Evolutionary conservation across 1,140 invertebrate species (phyloP).

Genomic region (Oryzaephilus surinamensis): DNA sequence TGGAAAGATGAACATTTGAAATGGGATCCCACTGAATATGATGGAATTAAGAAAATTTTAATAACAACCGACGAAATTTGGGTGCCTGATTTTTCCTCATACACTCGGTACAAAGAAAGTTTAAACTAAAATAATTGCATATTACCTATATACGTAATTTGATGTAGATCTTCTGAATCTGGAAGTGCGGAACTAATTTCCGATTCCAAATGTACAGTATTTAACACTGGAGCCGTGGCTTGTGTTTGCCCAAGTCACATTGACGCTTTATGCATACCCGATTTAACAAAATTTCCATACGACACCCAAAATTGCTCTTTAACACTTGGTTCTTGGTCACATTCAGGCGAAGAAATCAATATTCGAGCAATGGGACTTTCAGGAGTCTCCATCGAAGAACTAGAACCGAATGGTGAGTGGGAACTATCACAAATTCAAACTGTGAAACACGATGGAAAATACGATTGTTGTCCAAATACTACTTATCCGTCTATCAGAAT

Average conservation of each 20-base stretch:
- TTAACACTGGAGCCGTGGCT: constrained; percentile 33
- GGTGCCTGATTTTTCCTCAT: constrained; percentile 40
- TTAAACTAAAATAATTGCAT: neutral
- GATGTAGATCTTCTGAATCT: constrained; percentile 28
- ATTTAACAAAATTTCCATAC: constrained; percentile 41
- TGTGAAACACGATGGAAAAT: constrained; percentile 28
- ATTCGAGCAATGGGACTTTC: constrained; percentile 31
- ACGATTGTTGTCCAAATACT: constrained; percentile 36
- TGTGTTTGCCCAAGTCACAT: constrained; percentile 41
- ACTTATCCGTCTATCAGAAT: constrained; percentile 39
- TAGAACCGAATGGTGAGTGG: constrained; percentile 32
- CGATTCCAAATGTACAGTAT: constrained; percentile 32
- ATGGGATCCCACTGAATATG: constrained; percentile 39
- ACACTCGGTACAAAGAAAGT: constrained; percentile 36
- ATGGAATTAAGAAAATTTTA: constrained; percentile 32
- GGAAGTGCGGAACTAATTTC: constrained; percentile 18
- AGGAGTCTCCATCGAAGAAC: constrained; percentile 23
- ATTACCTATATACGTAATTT: constrained; percentile 14
- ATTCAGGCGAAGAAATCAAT: constrained; percentile 47
- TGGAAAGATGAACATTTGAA: constrained; percentile 40
- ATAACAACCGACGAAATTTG: constrained; percentile 37
- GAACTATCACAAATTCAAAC: constrained; percentile 27
- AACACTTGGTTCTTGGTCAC: constrained; percentile 46
- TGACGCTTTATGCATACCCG: constrained; percentile 39
- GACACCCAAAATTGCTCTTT: constrained; percentile 43